Evolutionary conservation across 2,797 vertebrate species (phyloP).

Genomic region (Aselliscus stoliczkanus): DNA sequence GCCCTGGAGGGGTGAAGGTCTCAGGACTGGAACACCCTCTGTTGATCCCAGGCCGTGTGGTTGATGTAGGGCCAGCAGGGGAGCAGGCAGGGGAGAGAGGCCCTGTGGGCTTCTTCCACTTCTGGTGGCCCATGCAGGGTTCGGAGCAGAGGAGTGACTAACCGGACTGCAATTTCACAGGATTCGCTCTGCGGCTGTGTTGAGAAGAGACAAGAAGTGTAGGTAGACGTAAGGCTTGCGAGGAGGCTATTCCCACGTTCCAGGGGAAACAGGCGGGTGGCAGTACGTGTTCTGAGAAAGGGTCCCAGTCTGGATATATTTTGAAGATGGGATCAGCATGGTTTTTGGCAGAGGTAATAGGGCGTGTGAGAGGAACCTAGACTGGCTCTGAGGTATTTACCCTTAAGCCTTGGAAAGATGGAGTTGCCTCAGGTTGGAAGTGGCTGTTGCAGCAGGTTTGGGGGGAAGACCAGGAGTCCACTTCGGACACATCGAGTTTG

Average conservation of each 20-base stretch:
- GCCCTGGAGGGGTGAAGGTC: background rate
- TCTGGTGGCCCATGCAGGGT: accelerated
- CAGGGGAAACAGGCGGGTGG: background rate
- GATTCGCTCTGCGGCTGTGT: background rate
- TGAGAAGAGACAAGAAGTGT: background rate
- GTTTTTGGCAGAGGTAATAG: background rate
- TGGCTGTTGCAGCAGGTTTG: background rate
- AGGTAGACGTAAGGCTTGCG: background rate
- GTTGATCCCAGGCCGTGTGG: background rate
- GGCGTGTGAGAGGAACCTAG: accelerated
- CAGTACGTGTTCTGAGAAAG: accelerated
- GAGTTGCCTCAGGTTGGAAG: background rate
- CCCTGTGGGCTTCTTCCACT: background rate
- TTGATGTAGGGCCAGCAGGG: background rate
- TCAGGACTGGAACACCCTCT: too few relatives aligned
- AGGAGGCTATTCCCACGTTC: background rate
- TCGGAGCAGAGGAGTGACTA: background rate
- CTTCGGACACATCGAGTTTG: background rate
- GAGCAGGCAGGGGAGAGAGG: too few relatives aligned
- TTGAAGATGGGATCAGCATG: background rate
- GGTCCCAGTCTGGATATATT: too few relatives aligned
- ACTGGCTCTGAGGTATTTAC: accelerated
- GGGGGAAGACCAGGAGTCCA: background rate
- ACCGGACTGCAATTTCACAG: background rate
- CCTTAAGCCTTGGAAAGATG: background rate